Percentiles rank a stretch among this genome's conserved stretches.
Evolutionary conservation across 2,888 invertebrate genomes (phyloP).

Genomic region (Onchidella celtica): DNA sequence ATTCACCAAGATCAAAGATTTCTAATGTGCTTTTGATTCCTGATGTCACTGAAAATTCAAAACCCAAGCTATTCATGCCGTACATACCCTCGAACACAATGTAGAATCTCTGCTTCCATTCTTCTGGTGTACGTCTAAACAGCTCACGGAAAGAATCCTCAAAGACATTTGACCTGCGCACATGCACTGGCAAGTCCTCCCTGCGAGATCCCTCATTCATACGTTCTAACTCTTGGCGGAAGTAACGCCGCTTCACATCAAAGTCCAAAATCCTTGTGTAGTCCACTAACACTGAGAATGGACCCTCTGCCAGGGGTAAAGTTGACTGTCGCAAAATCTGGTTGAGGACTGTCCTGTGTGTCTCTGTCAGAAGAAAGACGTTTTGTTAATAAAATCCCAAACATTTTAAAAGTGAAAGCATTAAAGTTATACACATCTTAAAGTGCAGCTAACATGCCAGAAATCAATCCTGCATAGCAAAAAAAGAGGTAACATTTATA

Average conservation of each 20-base stretch:
- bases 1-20: no score
- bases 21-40: no score
- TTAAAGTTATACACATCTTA: no score
- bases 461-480: no score
- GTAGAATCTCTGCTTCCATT: conserved; percentile 95
- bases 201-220: conserved; percentile 85
- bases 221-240: conserved; percentile 91
- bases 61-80: no score
- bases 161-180: conserved; percentile 90
- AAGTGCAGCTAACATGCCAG: no score
- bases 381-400: not conserved
- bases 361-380: conserved; percentile 83
- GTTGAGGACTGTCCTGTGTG: conserved; percentile 92
- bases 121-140: conserved; percentile 89
- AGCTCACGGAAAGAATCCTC: conserved; percentile 94
- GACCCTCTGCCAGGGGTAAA: conserved; percentile 90
- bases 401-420: not conserved
- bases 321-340: conserved; percentile 89
- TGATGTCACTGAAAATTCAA: no score
- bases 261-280: conserved; percentile 93
- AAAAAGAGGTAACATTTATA: no score
- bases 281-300: conserved; percentile 92
- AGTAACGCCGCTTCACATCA: conserved; percentile 92
- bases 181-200: conserved; percentile 93
- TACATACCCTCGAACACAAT: conserved; percentile 93